phyloP scores from a whole-genome alignment of 2,113 vertebrate genomes.

The Siniperca knerii region DNA sequence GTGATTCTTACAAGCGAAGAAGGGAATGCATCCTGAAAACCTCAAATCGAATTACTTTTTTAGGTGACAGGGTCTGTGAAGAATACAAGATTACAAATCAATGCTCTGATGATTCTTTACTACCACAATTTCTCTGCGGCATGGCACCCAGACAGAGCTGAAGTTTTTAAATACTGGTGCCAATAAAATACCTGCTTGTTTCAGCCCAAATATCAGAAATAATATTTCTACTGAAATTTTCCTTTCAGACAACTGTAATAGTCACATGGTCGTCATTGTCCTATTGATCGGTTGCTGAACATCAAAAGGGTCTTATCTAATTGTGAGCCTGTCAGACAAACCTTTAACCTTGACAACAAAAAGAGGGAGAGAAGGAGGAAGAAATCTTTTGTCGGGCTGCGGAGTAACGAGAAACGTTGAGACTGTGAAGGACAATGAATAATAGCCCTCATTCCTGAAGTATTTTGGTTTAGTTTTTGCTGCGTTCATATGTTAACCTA shows the following conservation, averaged over 20 bases:
- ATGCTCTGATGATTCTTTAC: neutral
- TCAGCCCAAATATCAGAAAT: no score
- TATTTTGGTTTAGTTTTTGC: neutral
- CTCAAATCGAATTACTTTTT: conserved; percentile 48
- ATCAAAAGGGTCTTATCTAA: neutral
- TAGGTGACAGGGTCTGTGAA: neutral
- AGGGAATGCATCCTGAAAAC: conserved; percentile 34
- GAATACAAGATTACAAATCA: neutral
- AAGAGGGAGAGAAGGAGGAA: neutral
- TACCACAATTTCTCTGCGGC: no score
- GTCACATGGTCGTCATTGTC: neutral
- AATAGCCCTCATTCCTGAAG: neutral
- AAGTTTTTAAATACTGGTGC: no score
- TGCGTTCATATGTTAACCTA: neutral
- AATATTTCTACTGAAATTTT: neutral
- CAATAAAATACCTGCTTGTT: no score
- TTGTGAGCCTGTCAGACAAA: neutral
- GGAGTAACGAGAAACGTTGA: neutral
- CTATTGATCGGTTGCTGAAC: neutral
- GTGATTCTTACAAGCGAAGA: neutral
- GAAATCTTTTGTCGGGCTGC: neutral
- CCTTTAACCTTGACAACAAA: neutral
- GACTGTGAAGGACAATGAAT: neutral
- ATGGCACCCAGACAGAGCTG: no score
- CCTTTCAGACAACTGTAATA: neutral